Evolutionary conservation across 2,797 vertebrate species (phyloP).

Genomic region (Glyptemys insculpta): DNA sequence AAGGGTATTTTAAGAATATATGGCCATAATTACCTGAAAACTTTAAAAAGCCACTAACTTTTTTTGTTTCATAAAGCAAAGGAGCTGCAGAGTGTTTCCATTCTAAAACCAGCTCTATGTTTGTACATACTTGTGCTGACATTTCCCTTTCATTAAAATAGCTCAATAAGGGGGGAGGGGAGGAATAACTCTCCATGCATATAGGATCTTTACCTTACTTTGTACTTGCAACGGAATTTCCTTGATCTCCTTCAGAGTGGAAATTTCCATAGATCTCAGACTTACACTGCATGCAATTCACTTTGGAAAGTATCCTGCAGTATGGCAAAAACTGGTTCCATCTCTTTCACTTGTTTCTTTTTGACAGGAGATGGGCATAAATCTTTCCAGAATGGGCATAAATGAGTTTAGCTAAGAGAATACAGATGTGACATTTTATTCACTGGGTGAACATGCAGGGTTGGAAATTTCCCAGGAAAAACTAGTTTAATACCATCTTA

Average conservation of each 20-base stretch:
- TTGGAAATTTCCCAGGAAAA: not conserved
- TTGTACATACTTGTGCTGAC: slow-evolving; percentile 40
- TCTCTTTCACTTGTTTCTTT: not conserved
- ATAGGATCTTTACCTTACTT: slow-evolving; percentile 52
- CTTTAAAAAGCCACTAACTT: not conserved
- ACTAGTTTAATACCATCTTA: not conserved
- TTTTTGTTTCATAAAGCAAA: not conserved
- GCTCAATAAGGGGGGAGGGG: slow-evolving; percentile 19
- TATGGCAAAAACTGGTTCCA: not conserved
- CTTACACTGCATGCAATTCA: not conserved
- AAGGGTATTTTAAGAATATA: not conserved
- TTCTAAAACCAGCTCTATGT: not conserved
- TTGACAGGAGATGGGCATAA: rapidly evolving
- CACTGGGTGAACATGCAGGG: not conserved
- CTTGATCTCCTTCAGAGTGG: slow-evolving; percentile 28
- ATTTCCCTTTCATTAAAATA: slow-evolving; percentile 51
- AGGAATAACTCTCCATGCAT: not conserved
- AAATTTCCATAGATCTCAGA: not conserved
- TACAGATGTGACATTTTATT: rapidly evolving
- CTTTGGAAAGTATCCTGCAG: not conserved
- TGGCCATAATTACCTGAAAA: slow-evolving; percentile 4
- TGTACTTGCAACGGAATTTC: slow-evolving; percentile 38
- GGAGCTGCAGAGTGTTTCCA: not conserved
- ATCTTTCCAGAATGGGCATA: rapidly evolving
- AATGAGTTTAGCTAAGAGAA: not conserved